These are phyloP conservation scores for Oryzias curvinotus DNA, from an alignment of 2,113 vertebrate species.

Conservation along the genomic window DNA sequence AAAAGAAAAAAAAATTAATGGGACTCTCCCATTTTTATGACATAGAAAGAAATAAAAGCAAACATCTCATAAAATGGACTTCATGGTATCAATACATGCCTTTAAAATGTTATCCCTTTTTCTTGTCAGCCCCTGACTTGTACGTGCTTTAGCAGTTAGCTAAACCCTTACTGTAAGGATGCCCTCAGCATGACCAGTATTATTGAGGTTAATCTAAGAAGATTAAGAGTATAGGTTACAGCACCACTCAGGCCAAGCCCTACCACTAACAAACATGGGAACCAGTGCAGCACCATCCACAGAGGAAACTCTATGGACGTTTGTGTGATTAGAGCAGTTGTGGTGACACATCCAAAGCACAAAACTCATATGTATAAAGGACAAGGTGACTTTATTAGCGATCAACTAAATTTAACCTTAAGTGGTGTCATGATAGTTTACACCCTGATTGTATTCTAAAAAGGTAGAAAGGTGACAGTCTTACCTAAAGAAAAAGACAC, in stretches of 20 bases:
- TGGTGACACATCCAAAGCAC: neutral
- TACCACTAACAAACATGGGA: slow-evolving; percentile 29
- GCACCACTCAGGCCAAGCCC: slow-evolving; percentile 11
- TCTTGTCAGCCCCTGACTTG: slow-evolving; percentile 11
- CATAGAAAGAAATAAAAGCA: too few relatives aligned
- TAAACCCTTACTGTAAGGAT: slow-evolving; percentile 39
- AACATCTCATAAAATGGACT: too few relatives aligned
- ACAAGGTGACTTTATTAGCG: slow-evolving; percentile 9
- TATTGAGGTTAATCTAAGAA: slow-evolving; percentile 63
- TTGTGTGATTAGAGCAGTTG: slow-evolving; percentile 6
- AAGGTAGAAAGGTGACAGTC: slow-evolving; percentile 43
- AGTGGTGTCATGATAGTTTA: slow-evolving; percentile 31
- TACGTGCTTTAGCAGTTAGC: slow-evolving; percentile 24
- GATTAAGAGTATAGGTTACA: slow-evolving; percentile 67
- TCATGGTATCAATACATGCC: too few relatives aligned
- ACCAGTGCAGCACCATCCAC: slow-evolving; percentile 21
- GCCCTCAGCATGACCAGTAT: slow-evolving; percentile 40
- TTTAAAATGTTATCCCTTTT: neutral
- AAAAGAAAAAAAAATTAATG: too few relatives aligned
- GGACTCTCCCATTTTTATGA: too few relatives aligned
- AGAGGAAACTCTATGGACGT: slow-evolving; percentile 1
- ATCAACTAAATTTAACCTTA: neutral
- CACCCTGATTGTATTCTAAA: slow-evolving; percentile 38
- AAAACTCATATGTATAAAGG: neutral
- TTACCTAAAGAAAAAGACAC: slow-evolving; percentile 44